These are phyloP conservation scores for Homarus americanus DNA, from an alignment of 1,140 invertebrate species.

Conservation along the genomic window DNA sequence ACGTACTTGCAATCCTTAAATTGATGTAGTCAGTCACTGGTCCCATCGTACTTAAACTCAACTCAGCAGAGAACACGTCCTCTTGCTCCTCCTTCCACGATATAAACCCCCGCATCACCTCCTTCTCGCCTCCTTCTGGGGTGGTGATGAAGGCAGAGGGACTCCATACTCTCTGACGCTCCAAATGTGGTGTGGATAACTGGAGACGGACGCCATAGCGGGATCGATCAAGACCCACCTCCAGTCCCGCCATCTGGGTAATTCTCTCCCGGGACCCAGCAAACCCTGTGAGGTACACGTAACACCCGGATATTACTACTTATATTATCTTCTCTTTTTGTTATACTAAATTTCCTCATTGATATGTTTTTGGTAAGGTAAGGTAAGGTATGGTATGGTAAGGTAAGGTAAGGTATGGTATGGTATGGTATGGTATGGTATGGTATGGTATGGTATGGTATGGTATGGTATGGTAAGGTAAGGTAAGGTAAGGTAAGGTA, in stretches of 20 bases:
- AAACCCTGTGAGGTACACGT: not conserved
- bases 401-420: constrained; percentile 3
- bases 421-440: not conserved
- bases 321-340: not conserved
- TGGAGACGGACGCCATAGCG: constrained; percentile 51
- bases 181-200: constrained; percentile 38
- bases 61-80: not conserved
- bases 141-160: constrained; percentile 28
- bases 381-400: not conserved
- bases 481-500: not conserved
- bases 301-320: not conserved
- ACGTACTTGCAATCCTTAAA: not conserved
- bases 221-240: not conserved
- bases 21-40: constrained; percentile 5
- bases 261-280: constrained; percentile 55
- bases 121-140: constrained; percentile 46
- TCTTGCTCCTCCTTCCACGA: constrained; percentile 20
- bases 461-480: constrained; percentile 1
- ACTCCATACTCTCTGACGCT: constrained; percentile 46
- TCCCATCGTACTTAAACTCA: constrained; percentile 32
- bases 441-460: not conserved
- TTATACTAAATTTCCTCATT: not conserved
- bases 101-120: constrained; percentile 16
- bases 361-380: not conserved
- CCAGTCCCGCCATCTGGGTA: constrained; percentile 32